Conservation (phyloP, 2,797 vertebrate species). For the Eupleurogrammus muticus region DNA sequence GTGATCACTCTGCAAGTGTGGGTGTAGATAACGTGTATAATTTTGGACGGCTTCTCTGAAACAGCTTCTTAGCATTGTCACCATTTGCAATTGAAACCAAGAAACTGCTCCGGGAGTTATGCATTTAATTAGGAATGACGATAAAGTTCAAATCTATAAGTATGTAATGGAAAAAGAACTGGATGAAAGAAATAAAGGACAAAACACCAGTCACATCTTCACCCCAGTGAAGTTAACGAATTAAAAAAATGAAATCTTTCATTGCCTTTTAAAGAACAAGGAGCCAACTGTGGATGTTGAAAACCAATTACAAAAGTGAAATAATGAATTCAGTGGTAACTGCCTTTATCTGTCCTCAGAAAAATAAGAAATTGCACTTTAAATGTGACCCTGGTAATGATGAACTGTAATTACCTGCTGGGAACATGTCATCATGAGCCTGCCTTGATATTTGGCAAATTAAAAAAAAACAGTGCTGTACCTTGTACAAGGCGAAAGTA, state of each 20-base stretch:
- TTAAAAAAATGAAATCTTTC: conserved; percentile 51
- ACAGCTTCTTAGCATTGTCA: conserved; percentile 49
- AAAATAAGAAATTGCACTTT: conserved; percentile 57
- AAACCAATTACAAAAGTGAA: conserved; percentile 58
- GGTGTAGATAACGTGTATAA: conserved; percentile 43
- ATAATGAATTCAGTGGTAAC: conserved; percentile 46
- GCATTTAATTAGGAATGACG: conserved; percentile 59
- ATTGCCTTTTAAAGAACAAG: conserved; percentile 43
- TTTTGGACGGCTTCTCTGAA: conserved; percentile 33
- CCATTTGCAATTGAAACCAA: conserved; percentile 52
- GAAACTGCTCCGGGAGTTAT: conserved; percentile 37
- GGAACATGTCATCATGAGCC: conserved; percentile 22
- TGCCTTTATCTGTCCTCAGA: conserved; percentile 48
- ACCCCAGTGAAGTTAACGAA: conserved; percentile 29
- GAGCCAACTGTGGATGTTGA: conserved; percentile 51
- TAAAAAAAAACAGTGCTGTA: conserved; percentile 67
- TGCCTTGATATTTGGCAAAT: conserved; percentile 1
- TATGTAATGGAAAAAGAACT: conserved; percentile 31
- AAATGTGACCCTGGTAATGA: conserved; percentile 38
- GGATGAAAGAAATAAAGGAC: conserved; percentile 50
- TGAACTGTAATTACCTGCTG: conserved; percentile 30
- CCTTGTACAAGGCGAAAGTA: conserved; percentile 95
- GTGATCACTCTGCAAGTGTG: conserved; percentile 33
- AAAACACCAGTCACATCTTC: conserved; percentile 50
- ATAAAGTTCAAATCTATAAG: conserved; percentile 51